Conservation (phyloP, 2,888 invertebrate genomes). For the Micoletzkya japonica region DNA sequence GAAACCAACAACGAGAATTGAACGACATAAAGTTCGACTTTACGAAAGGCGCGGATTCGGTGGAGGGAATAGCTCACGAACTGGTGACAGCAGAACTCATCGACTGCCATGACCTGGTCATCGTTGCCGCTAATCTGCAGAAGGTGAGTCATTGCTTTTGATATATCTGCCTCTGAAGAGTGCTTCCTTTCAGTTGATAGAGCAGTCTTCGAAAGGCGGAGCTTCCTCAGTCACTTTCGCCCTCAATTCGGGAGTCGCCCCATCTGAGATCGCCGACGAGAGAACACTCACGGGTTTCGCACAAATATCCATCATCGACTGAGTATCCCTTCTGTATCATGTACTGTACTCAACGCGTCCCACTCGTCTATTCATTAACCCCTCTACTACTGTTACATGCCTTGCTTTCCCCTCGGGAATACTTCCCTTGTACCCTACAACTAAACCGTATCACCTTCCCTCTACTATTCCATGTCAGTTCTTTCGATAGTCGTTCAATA, state of each 20-base stretch:
- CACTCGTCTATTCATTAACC: neutral
- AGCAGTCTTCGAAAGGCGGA: slow-evolving; percentile 48
- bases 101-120: slow-evolving; percentile 84
- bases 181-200: slow-evolving; percentile 46
- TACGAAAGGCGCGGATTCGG: slow-evolving; percentile 66
- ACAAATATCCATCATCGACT: slow-evolving; percentile 88
- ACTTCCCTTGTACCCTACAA: neutral
- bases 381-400: too few relatives aligned
- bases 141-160: slow-evolving; percentile 70
- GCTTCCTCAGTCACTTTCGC: slow-evolving; percentile 58
- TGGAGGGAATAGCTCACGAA: slow-evolving; percentile 65
- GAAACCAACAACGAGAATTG: slow-evolving; percentile 82
- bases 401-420: neutral
- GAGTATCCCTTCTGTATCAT: too few relatives aligned
- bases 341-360: neutral
- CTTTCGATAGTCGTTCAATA: neutral
- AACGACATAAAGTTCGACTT: slow-evolving; percentile 98
- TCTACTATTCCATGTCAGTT: neutral
- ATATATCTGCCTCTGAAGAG: too few relatives aligned
- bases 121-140: slow-evolving; percentile 90
- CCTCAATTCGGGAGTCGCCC: slow-evolving; percentile 68
- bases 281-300: slow-evolving; percentile 93
- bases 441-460: neutral
- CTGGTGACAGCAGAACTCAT: slow-evolving; percentile 88
- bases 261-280: slow-evolving; percentile 76